Conservation (phyloP, 2,888 invertebrate genomes). For the Lepidocyrtoides sp. region DNA sequence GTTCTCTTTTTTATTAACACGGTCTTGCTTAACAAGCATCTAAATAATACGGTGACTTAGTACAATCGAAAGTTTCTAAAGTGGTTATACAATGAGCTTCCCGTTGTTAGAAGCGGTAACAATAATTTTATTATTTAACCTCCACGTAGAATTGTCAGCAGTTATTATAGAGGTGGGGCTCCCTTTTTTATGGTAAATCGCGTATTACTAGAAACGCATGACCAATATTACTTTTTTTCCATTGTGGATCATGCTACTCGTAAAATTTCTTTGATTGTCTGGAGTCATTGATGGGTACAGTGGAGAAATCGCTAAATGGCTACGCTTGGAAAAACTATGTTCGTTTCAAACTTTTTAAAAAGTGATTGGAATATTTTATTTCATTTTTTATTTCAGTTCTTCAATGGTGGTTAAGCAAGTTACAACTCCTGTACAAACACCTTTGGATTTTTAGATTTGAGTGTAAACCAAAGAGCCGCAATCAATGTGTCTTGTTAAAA, state of each 20-base stretch:
- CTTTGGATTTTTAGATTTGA: background rate
- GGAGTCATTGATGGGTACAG: constrained; percentile 37
- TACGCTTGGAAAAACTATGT: constrained; percentile 35
- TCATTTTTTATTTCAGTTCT: constrained; percentile 66
- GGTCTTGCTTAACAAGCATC: too few species aligned
- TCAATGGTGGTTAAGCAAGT: constrained; percentile 38
- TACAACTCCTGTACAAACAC: background rate
- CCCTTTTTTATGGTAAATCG: background rate
- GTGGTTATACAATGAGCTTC: constrained; percentile 12
- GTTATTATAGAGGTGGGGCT: constrained; percentile 15
- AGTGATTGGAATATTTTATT: constrained; percentile 28
- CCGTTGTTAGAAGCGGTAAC: background rate
- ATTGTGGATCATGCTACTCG: background rate
- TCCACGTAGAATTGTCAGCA: constrained; percentile 12
- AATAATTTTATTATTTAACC: constrained; percentile 39
- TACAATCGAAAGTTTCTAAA: constrained; percentile 43
- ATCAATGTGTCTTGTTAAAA: background rate
- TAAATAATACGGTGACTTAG: background rate
- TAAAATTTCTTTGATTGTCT: constrained; percentile 26
- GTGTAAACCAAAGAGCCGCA: background rate
- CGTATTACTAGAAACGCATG: too few species aligned
- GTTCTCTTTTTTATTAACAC: too few species aligned
- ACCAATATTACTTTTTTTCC: background rate
- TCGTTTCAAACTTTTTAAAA: constrained; percentile 42
- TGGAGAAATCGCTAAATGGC: constrained; percentile 62